Base-by-base conservation (phyloP, 1,140 invertebrate species). In the Saccostrea cuccullata region DNA sequence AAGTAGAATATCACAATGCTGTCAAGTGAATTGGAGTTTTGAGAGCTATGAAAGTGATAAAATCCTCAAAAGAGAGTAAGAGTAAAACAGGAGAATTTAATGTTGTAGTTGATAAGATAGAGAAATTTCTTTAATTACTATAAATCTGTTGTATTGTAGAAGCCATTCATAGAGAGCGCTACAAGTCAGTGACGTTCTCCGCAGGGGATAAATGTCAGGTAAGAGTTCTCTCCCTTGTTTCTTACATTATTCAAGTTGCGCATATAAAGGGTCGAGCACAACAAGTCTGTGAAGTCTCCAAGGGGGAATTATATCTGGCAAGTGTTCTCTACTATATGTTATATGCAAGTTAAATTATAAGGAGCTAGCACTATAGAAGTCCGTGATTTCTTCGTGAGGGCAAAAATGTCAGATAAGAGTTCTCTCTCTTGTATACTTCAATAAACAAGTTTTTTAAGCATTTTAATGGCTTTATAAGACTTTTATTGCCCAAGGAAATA, bases 131-230 rank as follows among this genome's bases (percentile, higher is more conserved):
- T n/a, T 60, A 60, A 20, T 64, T 2, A 20, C 0, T 0, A 6
- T 64, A 5, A 20, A 5, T 77, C n/a, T 70, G 13, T 82, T 12
- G 15, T 89, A 55, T 89, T 91, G 15, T 86, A 91, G 90, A 91
- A 23, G 88, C 89, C 23, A 90, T 89, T 55, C 87, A 90, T 15
- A 55, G 88, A 82, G 86, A 90, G 40, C 70, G 83, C 17, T 87
- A 86, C n/a, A 56, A 87, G 8, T 87, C 77, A 56, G 86, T 87
- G 58, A 90, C 88, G 36, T 92, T 92, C 86, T 86, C 91, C 26
- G 90, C 90, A 36, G 92, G 92, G 40, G 92, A 93, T 86, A 93
- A 93, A 86, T 93, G 92, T 67, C 91, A 92, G 90, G 92, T 92
- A 89, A 88, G 91, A 67, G 15, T 30, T 36, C 3, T 64, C 13